Percentiles rank a stretch among this genome's conserved stretches.
phyloP scores from a whole-genome alignment of 2,888 invertebrate genomes.

The Campaea margaritaria region DNA sequence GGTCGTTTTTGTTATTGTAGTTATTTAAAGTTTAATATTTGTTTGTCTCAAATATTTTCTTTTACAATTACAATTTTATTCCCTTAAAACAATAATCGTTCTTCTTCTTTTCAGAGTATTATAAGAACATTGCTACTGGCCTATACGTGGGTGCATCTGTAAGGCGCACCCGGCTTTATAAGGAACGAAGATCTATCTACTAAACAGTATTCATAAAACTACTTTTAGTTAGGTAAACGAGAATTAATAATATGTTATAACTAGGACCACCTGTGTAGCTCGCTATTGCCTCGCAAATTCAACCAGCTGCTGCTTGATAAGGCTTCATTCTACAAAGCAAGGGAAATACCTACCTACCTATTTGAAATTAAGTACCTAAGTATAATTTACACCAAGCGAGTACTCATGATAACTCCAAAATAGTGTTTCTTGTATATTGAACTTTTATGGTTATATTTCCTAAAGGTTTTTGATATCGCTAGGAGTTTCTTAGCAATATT shows the following conservation, averaged over 20 bases:
- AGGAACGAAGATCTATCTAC: constrained; percentile 82
- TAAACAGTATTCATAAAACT: constrained; percentile 82
- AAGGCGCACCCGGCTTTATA: constrained; percentile 67
- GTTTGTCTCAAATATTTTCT: too few species aligned
- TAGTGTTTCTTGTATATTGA: background rate
- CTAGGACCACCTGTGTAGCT: constrained; percentile 62
- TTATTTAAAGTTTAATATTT: too few species aligned
- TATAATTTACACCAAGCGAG: background rate
- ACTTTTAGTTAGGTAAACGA: constrained; percentile 70
- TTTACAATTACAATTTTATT: too few species aligned
- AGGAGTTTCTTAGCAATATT: constrained; percentile 18
- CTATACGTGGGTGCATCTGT: constrained; percentile 61
- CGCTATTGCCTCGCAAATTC: constrained; percentile 67
- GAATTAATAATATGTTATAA: constrained; percentile 52
- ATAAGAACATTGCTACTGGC: constrained; percentile 64
- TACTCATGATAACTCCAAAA: background rate
- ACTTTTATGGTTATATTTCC: background rate
- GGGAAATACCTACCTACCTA: constrained; percentile 22
- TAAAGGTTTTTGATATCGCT: constrained; percentile 20
- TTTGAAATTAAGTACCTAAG: constrained; percentile 7
- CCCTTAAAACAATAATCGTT: background rate
- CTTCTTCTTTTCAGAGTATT: constrained; percentile 64
- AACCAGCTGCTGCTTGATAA: constrained; percentile 45
- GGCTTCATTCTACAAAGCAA: constrained; percentile 9
- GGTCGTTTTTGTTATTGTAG: too few species aligned